Evolutionary conservation across 35 echinoderm and acorn worm genomes (phyloP).

Genomic region (Heliocidaris erythrogramma): DNA sequence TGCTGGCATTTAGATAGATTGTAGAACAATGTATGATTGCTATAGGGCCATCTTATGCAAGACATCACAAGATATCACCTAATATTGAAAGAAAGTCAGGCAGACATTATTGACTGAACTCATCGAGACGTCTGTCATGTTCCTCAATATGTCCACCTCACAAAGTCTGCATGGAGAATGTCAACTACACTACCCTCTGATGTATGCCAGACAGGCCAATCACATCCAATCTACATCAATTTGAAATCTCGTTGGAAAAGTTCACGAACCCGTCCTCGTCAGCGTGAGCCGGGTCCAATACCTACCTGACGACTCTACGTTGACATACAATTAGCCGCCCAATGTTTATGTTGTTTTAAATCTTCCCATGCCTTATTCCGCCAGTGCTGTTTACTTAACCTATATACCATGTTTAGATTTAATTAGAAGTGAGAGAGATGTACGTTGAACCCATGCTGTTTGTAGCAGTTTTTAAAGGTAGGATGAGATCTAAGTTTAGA

Average conservation of each 20-base stretch:
- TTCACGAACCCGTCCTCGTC: background rate
- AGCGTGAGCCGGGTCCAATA: background rate
- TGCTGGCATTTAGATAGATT: too few relatives aligned
- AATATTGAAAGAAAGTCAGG: background rate
- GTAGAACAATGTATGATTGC: too few relatives aligned
- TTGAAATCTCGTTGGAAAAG: constrained; percentile 17
- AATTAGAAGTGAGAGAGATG: constrained; percentile 10
- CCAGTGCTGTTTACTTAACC: background rate
- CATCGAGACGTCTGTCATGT: background rate
- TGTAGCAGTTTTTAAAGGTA: background rate
- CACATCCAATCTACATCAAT: background rate
- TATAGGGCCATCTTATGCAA: too few relatives aligned
- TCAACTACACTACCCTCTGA: background rate
- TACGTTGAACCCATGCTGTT: background rate
- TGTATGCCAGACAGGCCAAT: constrained; percentile 15
- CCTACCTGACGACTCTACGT: background rate
- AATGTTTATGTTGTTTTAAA: constrained; percentile 3
- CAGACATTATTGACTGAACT: background rate
- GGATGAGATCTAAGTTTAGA: background rate
- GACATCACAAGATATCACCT: background rate
- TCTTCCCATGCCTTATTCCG: background rate
- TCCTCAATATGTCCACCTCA: background rate
- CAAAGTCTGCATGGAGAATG: background rate
- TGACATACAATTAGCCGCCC: background rate
- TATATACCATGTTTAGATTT: background rate